These are phyloP conservation scores for Heterochromis multidens DNA, from an alignment of 2,113 vertebrate species.

Conservation along the genomic window DNA sequence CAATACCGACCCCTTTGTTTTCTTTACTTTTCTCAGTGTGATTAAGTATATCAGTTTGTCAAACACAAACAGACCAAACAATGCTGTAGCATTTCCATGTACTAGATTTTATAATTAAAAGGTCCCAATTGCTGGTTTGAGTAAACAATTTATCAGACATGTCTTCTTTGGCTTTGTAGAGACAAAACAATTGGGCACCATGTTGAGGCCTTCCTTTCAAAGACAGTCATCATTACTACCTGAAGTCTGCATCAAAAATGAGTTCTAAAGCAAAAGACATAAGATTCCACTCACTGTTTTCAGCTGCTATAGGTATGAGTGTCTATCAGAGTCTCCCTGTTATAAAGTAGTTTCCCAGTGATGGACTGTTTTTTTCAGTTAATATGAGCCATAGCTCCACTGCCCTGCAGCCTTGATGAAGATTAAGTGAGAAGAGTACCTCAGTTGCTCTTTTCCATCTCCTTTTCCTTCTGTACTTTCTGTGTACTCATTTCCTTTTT, in stretches of 20 bases:
- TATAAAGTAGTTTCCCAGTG: rapidly evolving
- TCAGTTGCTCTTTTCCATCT: not conserved
- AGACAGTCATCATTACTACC: not conserved
- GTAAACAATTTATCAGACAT: not conserved
- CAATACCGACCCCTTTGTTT: not conserved
- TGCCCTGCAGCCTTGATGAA: not conserved
- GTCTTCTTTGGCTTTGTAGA: not conserved
- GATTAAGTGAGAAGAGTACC: not conserved
- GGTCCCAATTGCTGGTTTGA: not conserved
- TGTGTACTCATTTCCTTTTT: rapidly evolving
- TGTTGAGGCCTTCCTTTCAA: not conserved
- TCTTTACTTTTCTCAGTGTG: not conserved
- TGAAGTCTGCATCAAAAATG: rapidly evolving
- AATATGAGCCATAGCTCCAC: not conserved
- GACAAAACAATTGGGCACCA: not conserved
- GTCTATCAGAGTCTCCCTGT: not conserved
- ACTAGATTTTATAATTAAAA: not conserved
- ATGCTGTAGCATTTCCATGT: not conserved
- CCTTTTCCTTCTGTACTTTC: not conserved
- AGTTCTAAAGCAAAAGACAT: not conserved
- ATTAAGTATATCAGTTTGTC: not conserved
- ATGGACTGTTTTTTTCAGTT: not conserved
- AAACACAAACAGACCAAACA: not conserved
- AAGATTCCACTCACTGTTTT: not conserved
- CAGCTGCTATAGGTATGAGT: not conserved